Evolutionary conservation across 1,140 invertebrate genomes (phyloP).

Genomic region (Paraescarpia echinospica): DNA sequence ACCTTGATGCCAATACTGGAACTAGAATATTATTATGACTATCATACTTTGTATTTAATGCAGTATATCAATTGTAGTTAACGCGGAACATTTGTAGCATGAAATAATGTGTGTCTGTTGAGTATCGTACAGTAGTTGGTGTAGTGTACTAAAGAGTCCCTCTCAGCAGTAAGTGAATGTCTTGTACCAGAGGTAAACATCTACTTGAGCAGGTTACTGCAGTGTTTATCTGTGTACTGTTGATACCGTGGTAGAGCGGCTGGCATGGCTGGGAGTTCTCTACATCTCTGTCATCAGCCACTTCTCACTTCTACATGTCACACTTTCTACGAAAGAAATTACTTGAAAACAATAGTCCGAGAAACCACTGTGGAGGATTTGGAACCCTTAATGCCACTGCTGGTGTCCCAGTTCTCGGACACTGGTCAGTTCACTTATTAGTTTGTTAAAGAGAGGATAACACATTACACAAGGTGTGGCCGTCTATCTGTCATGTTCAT

Average conservation of each 20-base stretch:
- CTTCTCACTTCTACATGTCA: neutral
- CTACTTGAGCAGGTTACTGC: neutral
- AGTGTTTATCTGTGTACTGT: neutral
- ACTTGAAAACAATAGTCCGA: neutral
- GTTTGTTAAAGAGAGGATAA: neutral
- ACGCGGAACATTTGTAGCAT: neutral
- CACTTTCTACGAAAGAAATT: neutral
- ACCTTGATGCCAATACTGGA: neutral
- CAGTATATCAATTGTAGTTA: neutral
- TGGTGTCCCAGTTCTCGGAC: neutral
- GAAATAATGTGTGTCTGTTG: neutral
- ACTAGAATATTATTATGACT: neutral
- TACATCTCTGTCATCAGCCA: neutral
- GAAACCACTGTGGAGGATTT: neutral
- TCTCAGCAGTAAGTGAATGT: too few relatives aligned
- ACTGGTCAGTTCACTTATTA: neutral
- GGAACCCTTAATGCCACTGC: neutral
- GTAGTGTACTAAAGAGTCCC: neutral
- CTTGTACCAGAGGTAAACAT: neutral
- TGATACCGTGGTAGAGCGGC: neutral
- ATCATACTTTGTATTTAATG: neutral
- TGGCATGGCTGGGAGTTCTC: neutral
- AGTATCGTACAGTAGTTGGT: neutral
- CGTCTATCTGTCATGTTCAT: neutral
- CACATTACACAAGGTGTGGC: neutral